Evolutionary conservation across 1,140 invertebrate species (phyloP).

Genomic region (Heliothis virescens): DNA sequence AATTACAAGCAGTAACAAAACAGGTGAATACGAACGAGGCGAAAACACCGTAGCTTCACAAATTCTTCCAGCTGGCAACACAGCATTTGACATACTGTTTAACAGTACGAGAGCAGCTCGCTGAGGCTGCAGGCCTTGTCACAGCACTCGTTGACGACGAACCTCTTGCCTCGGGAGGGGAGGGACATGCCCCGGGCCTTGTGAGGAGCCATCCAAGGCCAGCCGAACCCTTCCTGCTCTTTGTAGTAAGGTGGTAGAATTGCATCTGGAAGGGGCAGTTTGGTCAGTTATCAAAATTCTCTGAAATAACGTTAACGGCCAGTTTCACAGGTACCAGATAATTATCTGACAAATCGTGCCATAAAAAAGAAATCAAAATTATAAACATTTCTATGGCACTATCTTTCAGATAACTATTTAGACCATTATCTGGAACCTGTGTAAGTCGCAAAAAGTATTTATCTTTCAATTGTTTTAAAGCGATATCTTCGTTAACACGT

Average conservation of each 20-base stretch:
- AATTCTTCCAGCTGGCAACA: background rate
- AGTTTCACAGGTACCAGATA: too few relatives aligned
- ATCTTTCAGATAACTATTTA: too few relatives aligned
- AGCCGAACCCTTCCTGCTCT: slow-evolving; percentile 56
- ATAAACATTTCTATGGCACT: too few relatives aligned
- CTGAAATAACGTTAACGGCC: too few relatives aligned
- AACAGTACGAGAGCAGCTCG: slow-evolving; percentile 72
- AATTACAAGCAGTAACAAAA: background rate
- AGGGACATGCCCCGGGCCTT: slow-evolving; percentile 61
- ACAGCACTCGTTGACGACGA: slow-evolving; percentile 78
- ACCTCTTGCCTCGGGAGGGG: slow-evolving; percentile 65
- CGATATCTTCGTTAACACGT: background rate
- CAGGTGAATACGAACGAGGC: background rate
- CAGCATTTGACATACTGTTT: slow-evolving; percentile 11
- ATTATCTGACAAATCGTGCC: too few relatives aligned
- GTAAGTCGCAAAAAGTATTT: too few relatives aligned
- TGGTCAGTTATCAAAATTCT: too few relatives aligned
- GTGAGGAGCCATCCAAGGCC: slow-evolving; percentile 65
- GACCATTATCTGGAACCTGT: too few relatives aligned
- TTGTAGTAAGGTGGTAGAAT: slow-evolving; percentile 66
- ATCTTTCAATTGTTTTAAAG: too few relatives aligned
- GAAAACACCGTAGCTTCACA: background rate
- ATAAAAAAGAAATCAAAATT: too few relatives aligned
- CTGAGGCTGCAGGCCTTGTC: slow-evolving; percentile 74
- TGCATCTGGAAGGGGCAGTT: slow-evolving; percentile 55